phyloP scores from a whole-genome alignment of 2,113 vertebrate species.

The Ameiurus melas region DNA sequence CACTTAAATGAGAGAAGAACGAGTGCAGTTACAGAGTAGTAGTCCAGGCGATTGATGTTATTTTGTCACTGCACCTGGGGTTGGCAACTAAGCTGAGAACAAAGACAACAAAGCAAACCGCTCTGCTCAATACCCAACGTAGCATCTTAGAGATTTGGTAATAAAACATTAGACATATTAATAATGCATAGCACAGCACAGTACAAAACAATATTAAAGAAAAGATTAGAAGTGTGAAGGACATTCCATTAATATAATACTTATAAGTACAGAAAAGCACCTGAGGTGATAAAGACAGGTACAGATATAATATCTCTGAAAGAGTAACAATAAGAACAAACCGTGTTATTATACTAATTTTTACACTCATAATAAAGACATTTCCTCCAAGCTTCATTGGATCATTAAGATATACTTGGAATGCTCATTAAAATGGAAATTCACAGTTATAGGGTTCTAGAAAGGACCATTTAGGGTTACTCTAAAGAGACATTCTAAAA shows the following conservation, averaged over 20 bases:
- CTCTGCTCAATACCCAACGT: neutral
- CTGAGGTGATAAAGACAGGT: neutral
- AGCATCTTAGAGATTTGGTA: neutral
- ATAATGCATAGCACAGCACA: neutral
- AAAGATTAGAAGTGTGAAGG: neutral
- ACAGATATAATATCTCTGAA: neutral
- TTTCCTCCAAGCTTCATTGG: neutral
- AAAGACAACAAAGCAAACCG: neutral
- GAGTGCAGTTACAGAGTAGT: neutral
- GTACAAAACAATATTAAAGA: neutral
- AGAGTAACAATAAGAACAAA: neutral
- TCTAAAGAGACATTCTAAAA: neutral
- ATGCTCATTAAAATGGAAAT: neutral
- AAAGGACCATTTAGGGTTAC: neutral
- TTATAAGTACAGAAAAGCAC: neutral
- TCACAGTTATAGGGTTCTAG: neutral
- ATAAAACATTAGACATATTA: neutral
- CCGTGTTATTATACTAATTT: neutral
- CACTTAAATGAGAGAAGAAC: neutral
- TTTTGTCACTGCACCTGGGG: neutral
- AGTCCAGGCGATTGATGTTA: neutral
- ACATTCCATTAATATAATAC: neutral
- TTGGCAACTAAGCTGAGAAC: neutral
- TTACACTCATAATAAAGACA: neutral
- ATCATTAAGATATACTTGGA: neutral